Evolutionary conservation across 2,113 vertebrate species (phyloP), one percentile per base, ranked within the genome.

Genomic region (Tupaia tana): DNA sequence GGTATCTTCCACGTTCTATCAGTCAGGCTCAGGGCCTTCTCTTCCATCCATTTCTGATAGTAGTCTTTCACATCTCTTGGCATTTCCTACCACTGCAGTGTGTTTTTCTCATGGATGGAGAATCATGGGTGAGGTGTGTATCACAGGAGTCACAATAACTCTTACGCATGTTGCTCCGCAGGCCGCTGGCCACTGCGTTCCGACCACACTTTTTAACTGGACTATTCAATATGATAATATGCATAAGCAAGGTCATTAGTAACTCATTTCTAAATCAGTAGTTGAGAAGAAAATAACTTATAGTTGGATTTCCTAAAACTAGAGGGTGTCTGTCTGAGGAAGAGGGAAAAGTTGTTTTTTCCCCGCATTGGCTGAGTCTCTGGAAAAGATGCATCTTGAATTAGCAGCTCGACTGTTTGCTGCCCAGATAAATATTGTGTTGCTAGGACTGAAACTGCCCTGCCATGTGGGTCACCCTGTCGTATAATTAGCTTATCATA

Each of bases 341-440:
- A 66, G 0, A 7, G 77, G 29, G 31, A 89, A 89, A 71, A 24
- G 90, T 71, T 95, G 79, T 88, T 92, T 95, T 93, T 90, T 19
- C 66, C 66, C 22, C 31, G 34, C 95, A 81, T 8, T 97, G 96
- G 97, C 96, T 6, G 12, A 29, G 61, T 69, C 95, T 86, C 88
- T 81, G 97, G 97, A 98, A 98, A 98, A 97, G 94, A 90, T 18
- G 88, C 89, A 67, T 93, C 94, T 98, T 75, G 92, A 95, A 96
- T 98, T 97, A 97, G 97, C 96, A 97, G 90, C 86, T 89, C 82
- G 86, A 79, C 69, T 82, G 79, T 71, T 85, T 90, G 89, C 93
- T 31, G 54, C 84, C 64, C 77, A 75, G 88, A 83, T 96, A 97
- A 97, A 97, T 95, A 97, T 91, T 97, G 95, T 95, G 96, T 97